phyloP scores from a whole-genome alignment of 23 tunicate species.

The Styela clava region DNA sequence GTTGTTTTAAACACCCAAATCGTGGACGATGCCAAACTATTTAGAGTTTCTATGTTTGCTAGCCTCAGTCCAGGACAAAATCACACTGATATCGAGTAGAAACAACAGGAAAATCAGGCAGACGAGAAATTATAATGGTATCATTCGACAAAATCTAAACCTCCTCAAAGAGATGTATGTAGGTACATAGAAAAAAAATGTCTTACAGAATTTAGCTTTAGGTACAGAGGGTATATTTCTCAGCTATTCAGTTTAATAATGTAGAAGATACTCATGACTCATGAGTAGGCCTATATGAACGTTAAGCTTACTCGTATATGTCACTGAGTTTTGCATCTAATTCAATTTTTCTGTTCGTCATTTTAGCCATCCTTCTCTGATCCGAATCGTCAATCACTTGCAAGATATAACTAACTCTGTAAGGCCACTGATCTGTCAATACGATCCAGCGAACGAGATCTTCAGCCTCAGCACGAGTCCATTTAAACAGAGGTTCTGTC shows the following conservation, averaged over 20 bases:
- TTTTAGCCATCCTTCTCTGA: background rate
- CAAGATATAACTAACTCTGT: conserved; percentile 25
- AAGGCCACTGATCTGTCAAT: conserved; percentile 32
- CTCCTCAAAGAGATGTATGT: too few species aligned
- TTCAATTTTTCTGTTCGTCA: background rate
- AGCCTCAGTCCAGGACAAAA: too few species aligned
- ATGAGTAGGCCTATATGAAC: background rate
- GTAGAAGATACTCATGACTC: too few species aligned
- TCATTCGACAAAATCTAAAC: too few species aligned
- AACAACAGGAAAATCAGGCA: too few species aligned
- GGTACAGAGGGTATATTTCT: too few species aligned
- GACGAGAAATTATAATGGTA: too few species aligned
- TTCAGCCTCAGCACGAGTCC: conserved; percentile 2
- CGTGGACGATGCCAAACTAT: background rate
- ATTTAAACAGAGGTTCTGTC: background rate
- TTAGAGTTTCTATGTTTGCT: too few species aligned
- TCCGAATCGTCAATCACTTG: conserved; percentile 16
- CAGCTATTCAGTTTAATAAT: too few species aligned
- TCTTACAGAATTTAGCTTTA: too few species aligned
- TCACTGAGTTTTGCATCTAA: background rate
- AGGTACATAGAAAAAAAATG: too few species aligned
- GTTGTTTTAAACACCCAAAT: background rate
- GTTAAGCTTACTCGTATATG: conserved; percentile 19
- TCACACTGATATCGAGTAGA: too few species aligned
- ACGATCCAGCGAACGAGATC: conserved; percentile 29